A percentile compares a stretch with the other conserved stretches of the same genome.
These are phyloP conservation scores for Mastomys natalensis DNA, from an alignment of 2,113 vertebrate genomes.

Conservation along the genomic window DNA sequence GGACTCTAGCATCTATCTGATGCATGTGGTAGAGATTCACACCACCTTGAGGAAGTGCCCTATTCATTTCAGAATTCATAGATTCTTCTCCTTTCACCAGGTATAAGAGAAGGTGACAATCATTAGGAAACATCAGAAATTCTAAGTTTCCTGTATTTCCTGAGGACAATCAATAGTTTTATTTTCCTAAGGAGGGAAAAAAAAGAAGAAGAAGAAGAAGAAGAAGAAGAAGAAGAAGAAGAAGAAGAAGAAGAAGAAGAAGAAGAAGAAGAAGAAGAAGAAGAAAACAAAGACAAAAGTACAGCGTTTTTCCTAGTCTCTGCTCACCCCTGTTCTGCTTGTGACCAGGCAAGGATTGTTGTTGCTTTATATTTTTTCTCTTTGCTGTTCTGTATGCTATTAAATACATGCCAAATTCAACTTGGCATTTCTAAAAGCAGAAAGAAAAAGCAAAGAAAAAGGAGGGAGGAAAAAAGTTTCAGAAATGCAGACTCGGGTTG, in stretches of 20 bases:
- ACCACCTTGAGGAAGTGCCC: accelerated
- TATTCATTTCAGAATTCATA: background rate
- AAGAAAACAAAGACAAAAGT: background rate
- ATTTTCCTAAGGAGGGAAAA: background rate
- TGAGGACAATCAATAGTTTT: background rate
- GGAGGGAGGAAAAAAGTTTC: background rate
- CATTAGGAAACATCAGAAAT: background rate
- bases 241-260: no score
- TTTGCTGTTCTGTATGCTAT: conserved; percentile 38
- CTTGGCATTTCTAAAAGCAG: conserved; percentile 43
- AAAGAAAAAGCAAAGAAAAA: background rate
- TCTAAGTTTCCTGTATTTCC: background rate
- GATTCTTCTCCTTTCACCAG: background rate
- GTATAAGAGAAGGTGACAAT: background rate
- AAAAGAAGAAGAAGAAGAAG: background rate
- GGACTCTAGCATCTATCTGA: background rate
- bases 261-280: no score
- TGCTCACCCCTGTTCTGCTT: background rate
- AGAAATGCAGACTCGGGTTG: conserved; percentile 39
- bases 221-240: no score
- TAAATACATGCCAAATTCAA: conserved; percentile 60
- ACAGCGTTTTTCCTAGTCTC: background rate
- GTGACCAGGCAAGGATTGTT: background rate
- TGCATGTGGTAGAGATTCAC: background rate
- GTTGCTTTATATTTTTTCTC: background rate